These are phyloP conservation scores for Eupithecia inturbata DNA, from an alignment of 2,888 invertebrate genomes.

Conservation along the genomic window DNA sequence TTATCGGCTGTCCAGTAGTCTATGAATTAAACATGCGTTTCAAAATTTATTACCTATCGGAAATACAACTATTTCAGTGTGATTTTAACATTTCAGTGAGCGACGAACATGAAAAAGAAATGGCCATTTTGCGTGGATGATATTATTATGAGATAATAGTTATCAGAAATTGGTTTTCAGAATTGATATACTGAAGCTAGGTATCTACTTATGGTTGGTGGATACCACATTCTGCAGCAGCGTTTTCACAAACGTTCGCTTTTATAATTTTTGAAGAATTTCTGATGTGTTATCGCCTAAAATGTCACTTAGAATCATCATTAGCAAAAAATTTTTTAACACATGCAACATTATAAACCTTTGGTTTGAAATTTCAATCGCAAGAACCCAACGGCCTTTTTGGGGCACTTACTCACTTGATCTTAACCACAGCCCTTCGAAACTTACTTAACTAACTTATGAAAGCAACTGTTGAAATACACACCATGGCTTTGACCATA, in stretches of 20 bases:
- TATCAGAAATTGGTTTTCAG: background rate
- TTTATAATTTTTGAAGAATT: background rate
- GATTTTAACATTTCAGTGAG: background rate
- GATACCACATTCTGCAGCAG: no score
- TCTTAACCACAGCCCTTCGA: slow-evolving; percentile 4
- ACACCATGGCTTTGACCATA: slow-evolving; percentile 30
- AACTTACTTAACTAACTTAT: slow-evolving; percentile 12
- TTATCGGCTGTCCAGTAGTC: slow-evolving; percentile 28
- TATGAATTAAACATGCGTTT: slow-evolving; percentile 13
- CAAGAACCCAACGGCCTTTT: background rate
- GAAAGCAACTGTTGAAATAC: slow-evolving; percentile 38
- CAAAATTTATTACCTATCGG: background rate
- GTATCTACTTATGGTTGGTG: background rate
- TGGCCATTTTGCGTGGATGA: background rate
- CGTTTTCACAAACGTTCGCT: no score
- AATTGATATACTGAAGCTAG: background rate
- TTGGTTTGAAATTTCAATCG: background rate
- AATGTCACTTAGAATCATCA: background rate
- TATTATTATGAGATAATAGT: background rate
- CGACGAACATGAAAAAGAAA: background rate
- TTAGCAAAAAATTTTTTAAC: background rate
- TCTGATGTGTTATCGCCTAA: background rate
- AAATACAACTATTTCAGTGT: slow-evolving; percentile 2
- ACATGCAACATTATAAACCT: background rate
- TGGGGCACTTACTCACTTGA: background rate